Evolutionary conservation across 64 coral and sea anemone species (phyloP).

Genomic region (Orbicella faveolata): DNA sequence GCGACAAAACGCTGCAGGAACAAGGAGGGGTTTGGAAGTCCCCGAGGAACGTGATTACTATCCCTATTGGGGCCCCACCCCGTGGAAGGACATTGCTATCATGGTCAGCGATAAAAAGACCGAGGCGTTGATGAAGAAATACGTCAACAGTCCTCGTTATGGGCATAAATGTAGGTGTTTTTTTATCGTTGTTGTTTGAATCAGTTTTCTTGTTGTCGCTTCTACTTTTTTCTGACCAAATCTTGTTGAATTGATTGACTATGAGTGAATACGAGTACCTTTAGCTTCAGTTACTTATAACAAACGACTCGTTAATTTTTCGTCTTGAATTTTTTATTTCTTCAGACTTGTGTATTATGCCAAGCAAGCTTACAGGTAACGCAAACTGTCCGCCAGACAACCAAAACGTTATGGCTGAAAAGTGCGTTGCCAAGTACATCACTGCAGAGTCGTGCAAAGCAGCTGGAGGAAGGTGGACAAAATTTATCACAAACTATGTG

Average conservation of each 20-base stretch:
- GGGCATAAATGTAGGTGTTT: background rate
- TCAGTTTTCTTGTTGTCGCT: background rate
- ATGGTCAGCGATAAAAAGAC: background rate
- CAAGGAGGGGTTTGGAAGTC: slow-evolving; percentile 47
- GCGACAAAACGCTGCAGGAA: slow-evolving; percentile 50
- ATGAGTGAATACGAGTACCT: background rate
- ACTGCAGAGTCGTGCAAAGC: background rate
- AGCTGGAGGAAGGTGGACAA: background rate
- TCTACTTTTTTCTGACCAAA: background rate
- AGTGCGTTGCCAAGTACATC: slow-evolving; percentile 21
- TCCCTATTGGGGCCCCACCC: slow-evolving; percentile 63
- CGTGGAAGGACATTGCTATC: slow-evolving; percentile 50
- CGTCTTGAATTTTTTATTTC: background rate
- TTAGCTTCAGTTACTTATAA: background rate
- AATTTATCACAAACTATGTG: slow-evolving; percentile 13
- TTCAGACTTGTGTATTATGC: slow-evolving; percentile 28
- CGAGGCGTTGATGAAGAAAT: background rate
- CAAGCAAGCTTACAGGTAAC: background rate
- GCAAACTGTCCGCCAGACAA: background rate
- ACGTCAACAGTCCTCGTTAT: background rate
- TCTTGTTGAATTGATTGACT: too few species aligned
- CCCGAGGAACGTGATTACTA: slow-evolving; percentile 71
- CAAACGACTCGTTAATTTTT: background rate
- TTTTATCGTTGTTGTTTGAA: too few species aligned
- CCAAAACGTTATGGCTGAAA: background rate